Base-by-base conservation (phyloP, 2,113 vertebrate genomes). In the Apteryx owenii region DNA sequence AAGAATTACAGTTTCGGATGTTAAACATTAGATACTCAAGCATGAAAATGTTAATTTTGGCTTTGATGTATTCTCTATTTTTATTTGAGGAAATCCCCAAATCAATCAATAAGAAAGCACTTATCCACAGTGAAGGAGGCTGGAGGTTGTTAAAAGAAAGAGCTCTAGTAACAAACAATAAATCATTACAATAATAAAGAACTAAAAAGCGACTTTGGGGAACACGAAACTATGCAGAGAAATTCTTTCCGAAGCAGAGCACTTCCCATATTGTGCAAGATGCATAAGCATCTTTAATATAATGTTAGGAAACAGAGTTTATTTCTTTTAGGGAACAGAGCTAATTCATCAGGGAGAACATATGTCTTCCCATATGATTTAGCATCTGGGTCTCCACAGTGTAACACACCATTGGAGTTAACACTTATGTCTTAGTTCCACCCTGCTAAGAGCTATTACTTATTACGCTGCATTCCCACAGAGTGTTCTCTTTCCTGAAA, bases 51-150 rank as follows among this genome's bases (percentile, higher is more conserved):
- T 92, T 97, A 84, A 96, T 95, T 95, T 93, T 93, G 29, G 36
- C 50, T 85, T 76, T 89, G 62, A 70, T 58, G 21, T 23, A 86
- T 50, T 95, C n/a, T 58, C 15, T 70, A 10, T 81, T 97, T 85
- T 92, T 73, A 66, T 93, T 91, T 75, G 72, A 93, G 88, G 76
- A 96, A 96, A 93, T 93, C 85, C 92, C 93, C 77, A 93, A 93
- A 85, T 75, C 5, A 23, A 75, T 87, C 75, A 54, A 83, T 83
- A 80, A 51, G 33, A 80, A 94, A 95, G 11, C 38, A 71, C 46
- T 93, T 80, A 42, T n/a, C n/a, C 46, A 1, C 64, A 80, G 46
- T 62, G 46, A 66, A 66, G 20, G 66, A 81, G 31, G 8, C 50
- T 70, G 64, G 68, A 81, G 21, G 10, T 44, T 96, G 92, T 88